Percentiles rank a stretch among this genome's conserved stretches.
These are phyloP conservation scores for Cheilosia impressa DNA, from an alignment of 2,888 invertebrate genomes.

Conservation along the genomic window DNA sequence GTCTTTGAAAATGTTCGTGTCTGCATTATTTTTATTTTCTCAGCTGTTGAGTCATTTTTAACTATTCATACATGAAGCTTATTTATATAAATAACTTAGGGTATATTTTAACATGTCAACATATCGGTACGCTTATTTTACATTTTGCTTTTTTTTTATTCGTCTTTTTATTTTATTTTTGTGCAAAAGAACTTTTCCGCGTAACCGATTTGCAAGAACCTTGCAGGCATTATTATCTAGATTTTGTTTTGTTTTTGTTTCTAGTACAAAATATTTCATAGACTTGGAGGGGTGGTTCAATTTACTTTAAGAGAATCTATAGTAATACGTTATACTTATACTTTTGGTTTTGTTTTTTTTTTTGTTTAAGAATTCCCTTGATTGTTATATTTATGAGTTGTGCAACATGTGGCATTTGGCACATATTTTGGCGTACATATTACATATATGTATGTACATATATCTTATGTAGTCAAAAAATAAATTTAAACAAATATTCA, in stretches of 20 bases:
- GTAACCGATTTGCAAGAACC: constrained; percentile 46
- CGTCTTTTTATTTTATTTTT: constrained; percentile 23
- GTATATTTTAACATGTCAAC: constrained; percentile 44
- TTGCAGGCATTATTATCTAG: constrained; percentile 48
- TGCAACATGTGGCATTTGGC: constrained; percentile 74
- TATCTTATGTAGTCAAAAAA: constrained; percentile 23
- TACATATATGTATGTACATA: constrained; percentile 24
- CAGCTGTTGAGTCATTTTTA: constrained; percentile 19
- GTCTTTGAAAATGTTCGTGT: constrained; percentile 39
- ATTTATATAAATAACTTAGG: constrained; percentile 42
- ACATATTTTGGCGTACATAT: constrained; percentile 73
- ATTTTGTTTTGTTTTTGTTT: constrained; percentile 40
- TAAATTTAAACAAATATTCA: constrained; percentile 14
- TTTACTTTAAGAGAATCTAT: constrained; percentile 64
- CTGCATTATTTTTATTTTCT: constrained; percentile 2
- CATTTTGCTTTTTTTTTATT: constrained; percentile 40
- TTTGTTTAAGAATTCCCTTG: constrained; percentile 64
- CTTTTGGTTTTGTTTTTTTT: constrained; percentile 41
- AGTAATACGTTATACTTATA: constrained; percentile 28
- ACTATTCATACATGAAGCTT: constrained; percentile 44
- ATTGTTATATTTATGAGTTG: constrained; percentile 73
- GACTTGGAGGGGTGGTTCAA: constrained; percentile 73
- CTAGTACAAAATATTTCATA: constrained; percentile 70
- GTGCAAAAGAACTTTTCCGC: constrained; percentile 16
- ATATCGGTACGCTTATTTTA: constrained; percentile 39